Conservation (phyloP, 2,888 invertebrate species). For the Labia minor region DNA sequence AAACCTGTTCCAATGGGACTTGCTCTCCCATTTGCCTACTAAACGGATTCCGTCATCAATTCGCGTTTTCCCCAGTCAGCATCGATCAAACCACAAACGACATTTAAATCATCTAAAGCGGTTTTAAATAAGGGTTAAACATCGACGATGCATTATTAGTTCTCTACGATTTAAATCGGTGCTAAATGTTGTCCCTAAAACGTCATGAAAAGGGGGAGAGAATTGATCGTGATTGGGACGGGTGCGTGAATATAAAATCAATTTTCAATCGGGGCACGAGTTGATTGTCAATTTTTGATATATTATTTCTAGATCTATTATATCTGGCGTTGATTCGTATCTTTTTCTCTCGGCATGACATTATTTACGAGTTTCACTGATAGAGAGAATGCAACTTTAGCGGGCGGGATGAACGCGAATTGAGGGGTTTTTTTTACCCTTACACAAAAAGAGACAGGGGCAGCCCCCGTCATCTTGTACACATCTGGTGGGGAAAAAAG, state of each 20-base stretch:
- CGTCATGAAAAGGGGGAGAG: background rate
- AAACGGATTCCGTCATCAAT: too few species aligned
- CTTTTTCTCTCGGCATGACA: background rate
- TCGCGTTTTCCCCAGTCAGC: background rate
- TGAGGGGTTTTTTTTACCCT: background rate
- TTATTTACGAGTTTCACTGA: background rate
- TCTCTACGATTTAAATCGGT: background rate
- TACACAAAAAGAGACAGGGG: background rate
- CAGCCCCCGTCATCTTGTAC: background rate
- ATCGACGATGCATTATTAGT: slow-evolving; percentile 7
- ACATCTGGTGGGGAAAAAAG: background rate
- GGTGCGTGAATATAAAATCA: slow-evolving; percentile 6
- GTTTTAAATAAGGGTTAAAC: slow-evolving; percentile 7
- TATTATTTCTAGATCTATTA: background rate
- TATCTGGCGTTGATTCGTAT: slow-evolving; percentile 5
- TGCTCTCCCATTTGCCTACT: too few species aligned
- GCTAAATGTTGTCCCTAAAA: background rate
- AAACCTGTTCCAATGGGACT: too few species aligned
- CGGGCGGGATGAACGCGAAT: too few species aligned
- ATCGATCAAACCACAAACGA: background rate
- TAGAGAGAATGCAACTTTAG: background rate
- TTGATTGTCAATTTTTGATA: slow-evolving; percentile 7
- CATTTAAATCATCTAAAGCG: background rate
- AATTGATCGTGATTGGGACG: background rate
- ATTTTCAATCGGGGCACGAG: background rate